These are phyloP conservation scores for Neomorphus geoffroyi DNA, from an alignment of 2,797 vertebrate species.

Conservation along the genomic window DNA sequence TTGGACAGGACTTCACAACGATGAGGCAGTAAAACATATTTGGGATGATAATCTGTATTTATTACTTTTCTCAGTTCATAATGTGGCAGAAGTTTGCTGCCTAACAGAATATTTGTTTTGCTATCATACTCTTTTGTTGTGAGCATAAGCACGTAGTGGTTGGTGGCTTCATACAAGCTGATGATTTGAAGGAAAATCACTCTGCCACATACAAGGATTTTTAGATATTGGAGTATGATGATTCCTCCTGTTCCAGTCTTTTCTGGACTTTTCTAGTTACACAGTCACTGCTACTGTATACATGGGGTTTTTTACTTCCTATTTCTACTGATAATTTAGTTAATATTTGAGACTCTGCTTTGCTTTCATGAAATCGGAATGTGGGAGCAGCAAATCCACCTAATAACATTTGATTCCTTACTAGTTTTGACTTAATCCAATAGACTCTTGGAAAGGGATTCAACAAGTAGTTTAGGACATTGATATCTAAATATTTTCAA, in stretches of 20 bases:
- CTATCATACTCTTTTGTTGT: background rate
- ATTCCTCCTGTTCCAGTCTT: background rate
- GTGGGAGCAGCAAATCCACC: background rate
- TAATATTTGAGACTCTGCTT: background rate
- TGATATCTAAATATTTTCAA: background rate
- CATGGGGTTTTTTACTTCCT: fast-evolving
- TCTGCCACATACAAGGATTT: background rate
- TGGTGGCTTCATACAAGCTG: background rate
- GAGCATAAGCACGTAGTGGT: background rate
- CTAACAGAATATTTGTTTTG: background rate
- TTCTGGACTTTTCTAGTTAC: background rate
- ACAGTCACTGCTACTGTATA: background rate
- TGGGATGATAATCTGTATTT: background rate
- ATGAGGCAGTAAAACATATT: background rate
- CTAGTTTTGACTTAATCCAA: background rate
- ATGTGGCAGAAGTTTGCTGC: background rate
- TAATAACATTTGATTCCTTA: background rate
- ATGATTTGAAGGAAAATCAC: background rate
- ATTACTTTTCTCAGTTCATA: background rate
- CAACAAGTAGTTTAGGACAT: background rate
- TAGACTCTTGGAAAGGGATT: background rate
- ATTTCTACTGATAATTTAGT: background rate
- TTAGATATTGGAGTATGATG: background rate
- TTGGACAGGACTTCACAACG: background rate
- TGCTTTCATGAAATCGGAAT: background rate